phyloP scores from a whole-genome alignment of 2,797 vertebrate genomes.

The Cryptoprocta ferox region DNA sequence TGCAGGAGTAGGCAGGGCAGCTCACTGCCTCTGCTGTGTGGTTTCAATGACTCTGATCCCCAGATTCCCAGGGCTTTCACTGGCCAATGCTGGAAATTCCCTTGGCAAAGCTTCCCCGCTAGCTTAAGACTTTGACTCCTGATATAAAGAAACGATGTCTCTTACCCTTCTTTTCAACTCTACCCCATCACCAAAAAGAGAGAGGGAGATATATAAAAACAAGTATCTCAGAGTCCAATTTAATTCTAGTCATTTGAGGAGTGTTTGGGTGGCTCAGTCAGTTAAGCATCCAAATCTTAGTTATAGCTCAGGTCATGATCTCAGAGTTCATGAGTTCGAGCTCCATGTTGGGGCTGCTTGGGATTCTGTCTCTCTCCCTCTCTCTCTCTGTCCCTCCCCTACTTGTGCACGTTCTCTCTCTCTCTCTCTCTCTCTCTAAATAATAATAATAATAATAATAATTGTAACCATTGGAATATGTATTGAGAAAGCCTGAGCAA shows the following conservation, averaged over 20 bases:
- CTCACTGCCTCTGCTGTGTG: not conserved
- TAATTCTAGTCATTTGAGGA: not conserved
- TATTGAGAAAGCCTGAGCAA: not conserved
- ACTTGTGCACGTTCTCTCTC: no score
- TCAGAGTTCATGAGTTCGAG: no score
- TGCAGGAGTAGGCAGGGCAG: fast-evolving
- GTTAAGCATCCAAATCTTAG: no score
- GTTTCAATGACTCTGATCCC: not conserved
- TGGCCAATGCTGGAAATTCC: not conserved
- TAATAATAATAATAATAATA: no score
- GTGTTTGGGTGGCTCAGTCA: no score
- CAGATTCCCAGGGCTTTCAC: not conserved
- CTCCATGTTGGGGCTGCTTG: no score
- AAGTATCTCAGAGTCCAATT: not conserved
- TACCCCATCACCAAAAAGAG: not conserved
- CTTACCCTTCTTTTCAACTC: not conserved
- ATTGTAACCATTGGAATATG: not conserved
- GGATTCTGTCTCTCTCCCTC: no score
- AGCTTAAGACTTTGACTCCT: not conserved
- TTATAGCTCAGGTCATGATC: no score
- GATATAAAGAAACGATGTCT: not conserved
- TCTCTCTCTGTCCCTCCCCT: no score
- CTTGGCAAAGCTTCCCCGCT: not conserved
- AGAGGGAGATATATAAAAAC: not conserved
- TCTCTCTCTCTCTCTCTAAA: no score